Base-by-base conservation (phyloP, 2,113 vertebrate genomes). In the Cettia cetti region DNA sequence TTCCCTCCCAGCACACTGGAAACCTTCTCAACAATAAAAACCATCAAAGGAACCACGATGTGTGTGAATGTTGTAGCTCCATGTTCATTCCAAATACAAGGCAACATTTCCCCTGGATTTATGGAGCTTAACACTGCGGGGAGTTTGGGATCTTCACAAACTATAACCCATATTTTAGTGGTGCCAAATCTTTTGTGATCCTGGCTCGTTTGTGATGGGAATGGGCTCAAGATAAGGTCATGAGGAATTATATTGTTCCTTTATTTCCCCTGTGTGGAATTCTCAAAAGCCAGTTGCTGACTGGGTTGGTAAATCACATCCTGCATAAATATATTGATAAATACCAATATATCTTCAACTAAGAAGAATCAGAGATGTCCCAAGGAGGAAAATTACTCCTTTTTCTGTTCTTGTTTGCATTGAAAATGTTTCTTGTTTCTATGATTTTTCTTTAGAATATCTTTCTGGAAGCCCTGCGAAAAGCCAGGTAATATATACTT, bases 21-120 rank as follows among this genome's bases (percentile, higher is more conserved):
- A 80, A 40, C 22, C 13, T 79, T 56, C n/a, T 64, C 9, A 15
- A 22, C 9, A 50, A 47, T n/a, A 31, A 81, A 92, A 94, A 23
- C 17, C 37, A 45, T 17, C 31, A 27, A 66, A 86, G 50, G 37
- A 82, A 7, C 49, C 39, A 21, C 3, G 3, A 42, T 35, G 23
- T 13, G 33, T 15, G 5, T 9, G 39, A 22, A 22, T 61, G 45
- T 20, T 52, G 11, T 11, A 69, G 45, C 31, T 89, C 17, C 3
- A 0, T 17, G 37, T 19, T 31, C 27, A 35, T 21, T 9, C 54
- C 66, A 77, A 92, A 74, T 15, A 47, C 0, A 0, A 88, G 49
- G 33, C 49, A 72, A 24, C 57, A 12, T 66, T 91, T 74, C 11
- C 27, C 28, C 56, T 74, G 80, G 28, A 81, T 92, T 89, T 83